These are phyloP conservation scores for Rambutsinella grinnellia DNA, from an alignment of 2,888 invertebrate genomes.

Conservation along the genomic window DNA sequence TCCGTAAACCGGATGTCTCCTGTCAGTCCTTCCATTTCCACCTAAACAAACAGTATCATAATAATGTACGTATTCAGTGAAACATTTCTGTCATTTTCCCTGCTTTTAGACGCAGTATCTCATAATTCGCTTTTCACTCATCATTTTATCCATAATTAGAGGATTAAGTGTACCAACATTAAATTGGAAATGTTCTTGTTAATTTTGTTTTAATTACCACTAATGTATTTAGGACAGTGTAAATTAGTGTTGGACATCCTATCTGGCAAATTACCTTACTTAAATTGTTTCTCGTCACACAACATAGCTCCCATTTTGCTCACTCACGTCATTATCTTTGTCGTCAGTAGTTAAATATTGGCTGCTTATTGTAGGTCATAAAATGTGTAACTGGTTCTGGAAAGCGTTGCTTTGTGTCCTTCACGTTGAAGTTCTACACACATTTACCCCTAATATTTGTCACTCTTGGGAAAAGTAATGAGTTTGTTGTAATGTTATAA, in stretches of 20 bases:
- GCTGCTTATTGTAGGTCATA: not conserved
- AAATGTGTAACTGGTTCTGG: not conserved
- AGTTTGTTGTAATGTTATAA: slow-evolving; percentile 38
- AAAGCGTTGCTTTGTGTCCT: not conserved
- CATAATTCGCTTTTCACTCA: too few species aligned
- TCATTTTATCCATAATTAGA: too few species aligned
- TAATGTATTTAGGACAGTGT: slow-evolving; percentile 17
- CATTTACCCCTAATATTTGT: not conserved
- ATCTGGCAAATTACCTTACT: slow-evolving; percentile 14
- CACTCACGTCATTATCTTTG: not conserved
- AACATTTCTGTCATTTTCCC: too few species aligned
- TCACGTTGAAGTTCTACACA: not conserved
- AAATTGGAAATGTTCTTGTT: not conserved
- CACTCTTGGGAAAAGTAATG: slow-evolving; percentile 17
- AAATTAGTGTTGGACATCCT: slow-evolving; percentile 40
- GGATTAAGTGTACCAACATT: not conserved
- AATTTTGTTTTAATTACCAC: not conserved
- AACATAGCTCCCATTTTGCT: not conserved
- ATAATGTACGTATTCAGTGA: too few species aligned
- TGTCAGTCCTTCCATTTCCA: slow-evolving; percentile 89
- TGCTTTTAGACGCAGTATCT: too few species aligned
- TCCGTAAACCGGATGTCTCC: slow-evolving; percentile 93
- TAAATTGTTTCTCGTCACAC: slow-evolving; percentile 33
- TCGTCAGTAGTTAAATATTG: not conserved
- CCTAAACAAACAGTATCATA: slow-evolving; percentile 75